Evolutionary conservation across 2,888 invertebrate species (phyloP), one percentile per base, ranked within the genome.

Genomic region (Tridacna gigas): DNA sequence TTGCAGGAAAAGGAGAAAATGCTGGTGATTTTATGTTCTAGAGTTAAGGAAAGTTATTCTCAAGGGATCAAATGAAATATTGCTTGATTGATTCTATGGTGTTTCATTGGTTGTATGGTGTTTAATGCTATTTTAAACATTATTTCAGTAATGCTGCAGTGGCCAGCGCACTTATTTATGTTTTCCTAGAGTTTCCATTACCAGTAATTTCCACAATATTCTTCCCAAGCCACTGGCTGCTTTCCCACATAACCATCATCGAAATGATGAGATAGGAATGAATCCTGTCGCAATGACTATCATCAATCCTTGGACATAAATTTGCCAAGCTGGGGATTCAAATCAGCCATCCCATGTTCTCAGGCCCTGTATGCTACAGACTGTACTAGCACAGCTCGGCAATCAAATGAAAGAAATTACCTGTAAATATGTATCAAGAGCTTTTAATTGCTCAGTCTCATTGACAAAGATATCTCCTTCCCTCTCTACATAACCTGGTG

Each of bases 361-460:
- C 9, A 37, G 7, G 37, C 7, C 37, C 37, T 37, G 37, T 37
- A 37, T 37, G 37, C 37, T 37, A 7, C 37, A 37, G 37, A 37
- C 37, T 37, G 7, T 7, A 7, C 37, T 37, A 37, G 3, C 2
- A 7, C 2, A 7, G 7, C 37, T 37, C 2, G 11, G 20, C 20
- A 69, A 63, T 25, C 20, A 22, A 5, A 37, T 20, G 63, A 60
- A 45, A 18, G 13, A 28, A 28, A 13, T 26, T 73, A 92, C 91
- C 90, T 92, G 92, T 74, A 91, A 77, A 65, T 89, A 91, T 13
- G 84, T 80, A 60, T 90, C 90, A 63, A 90, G 86, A 56, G 89
- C 88, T 82, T 90, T 89, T 18, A 92, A 73, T 18, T 91, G 91
- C 48, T 90, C 88, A 56, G 89, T 82, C 69, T 86, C 80, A 61